Percentiles rank a stretch among this genome's conserved stretches.
Evolutionary conservation across 2,113 vertebrate species (phyloP).

Genomic region (Bombycilla garrulus): DNA sequence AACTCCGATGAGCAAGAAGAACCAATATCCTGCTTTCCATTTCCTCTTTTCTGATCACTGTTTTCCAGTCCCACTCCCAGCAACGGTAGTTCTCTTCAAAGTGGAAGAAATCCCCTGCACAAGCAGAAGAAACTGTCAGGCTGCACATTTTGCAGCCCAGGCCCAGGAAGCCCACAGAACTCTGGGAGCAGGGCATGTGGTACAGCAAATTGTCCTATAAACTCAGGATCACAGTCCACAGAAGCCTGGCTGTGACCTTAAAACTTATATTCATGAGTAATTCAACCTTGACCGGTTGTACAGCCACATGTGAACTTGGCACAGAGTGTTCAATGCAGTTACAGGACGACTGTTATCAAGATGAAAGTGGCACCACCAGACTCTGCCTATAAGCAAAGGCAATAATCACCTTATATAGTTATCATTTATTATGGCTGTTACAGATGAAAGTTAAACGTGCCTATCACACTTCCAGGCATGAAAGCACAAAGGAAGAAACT

Average conservation of each 20-base stretch:
- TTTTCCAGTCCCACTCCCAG: neutral
- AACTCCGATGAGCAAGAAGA: neutral
- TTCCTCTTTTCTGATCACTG: neutral
- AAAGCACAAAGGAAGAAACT: neutral
- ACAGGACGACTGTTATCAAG: neutral
- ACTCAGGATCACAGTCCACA: neutral
- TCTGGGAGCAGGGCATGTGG: neutral
- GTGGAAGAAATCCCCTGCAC: neutral
- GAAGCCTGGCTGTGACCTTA: neutral
- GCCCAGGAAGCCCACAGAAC: neutral
- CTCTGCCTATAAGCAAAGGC: neutral
- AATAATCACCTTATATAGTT: neutral
- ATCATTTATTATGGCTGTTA: neutral
- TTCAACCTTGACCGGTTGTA: neutral
- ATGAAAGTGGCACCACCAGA: neutral
- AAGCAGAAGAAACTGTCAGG: neutral
- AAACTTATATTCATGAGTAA: neutral
- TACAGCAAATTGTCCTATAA: neutral
- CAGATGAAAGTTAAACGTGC: accelerated
- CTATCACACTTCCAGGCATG: neutral
- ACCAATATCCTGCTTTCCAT: neutral
- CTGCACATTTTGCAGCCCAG: neutral
- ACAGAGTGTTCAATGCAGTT: neutral
- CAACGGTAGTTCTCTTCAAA: neutral
- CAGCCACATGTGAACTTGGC: neutral